Evolutionary conservation across 2,888 invertebrate species (phyloP).

Genomic region (Adelognathus sp.): DNA sequence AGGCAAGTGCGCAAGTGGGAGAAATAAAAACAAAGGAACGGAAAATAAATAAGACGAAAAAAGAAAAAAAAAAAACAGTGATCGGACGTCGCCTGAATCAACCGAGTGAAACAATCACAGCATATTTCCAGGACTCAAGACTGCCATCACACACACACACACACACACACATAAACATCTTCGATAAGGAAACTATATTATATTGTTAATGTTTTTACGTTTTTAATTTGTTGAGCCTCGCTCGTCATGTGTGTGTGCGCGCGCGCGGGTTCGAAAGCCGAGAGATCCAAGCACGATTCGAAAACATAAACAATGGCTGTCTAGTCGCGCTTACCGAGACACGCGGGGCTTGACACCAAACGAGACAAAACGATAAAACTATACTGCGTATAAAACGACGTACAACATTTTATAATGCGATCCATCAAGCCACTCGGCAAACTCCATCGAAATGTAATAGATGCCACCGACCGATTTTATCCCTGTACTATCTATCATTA

Average conservation of each 20-base stretch:
- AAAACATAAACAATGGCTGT: neutral
- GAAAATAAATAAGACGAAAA: too few relatives aligned
- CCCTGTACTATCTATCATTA: too few relatives aligned
- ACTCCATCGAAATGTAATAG: neutral
- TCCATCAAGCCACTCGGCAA: constrained; percentile 35
- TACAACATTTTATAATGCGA: constrained; percentile 57
- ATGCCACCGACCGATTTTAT: constrained; percentile 17
- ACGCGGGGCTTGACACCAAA: constrained; percentile 46
- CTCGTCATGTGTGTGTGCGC: constrained; percentile 69
- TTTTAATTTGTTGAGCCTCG: constrained; percentile 79
- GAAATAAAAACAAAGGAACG: constrained; percentile 15
- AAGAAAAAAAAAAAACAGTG: constrained; percentile 49
- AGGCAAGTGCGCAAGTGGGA: constrained; percentile 11
- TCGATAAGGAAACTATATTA: constrained; percentile 77
- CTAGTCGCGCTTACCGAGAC: neutral
- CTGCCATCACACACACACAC: constrained; percentile 78
- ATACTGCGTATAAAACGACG: constrained; percentile 40
- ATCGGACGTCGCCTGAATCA: constrained; percentile 55
- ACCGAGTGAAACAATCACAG: constrained; percentile 74
- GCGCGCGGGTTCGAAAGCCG: constrained; percentile 7
- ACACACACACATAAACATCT: constrained; percentile 74
- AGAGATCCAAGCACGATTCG: constrained; percentile 15
- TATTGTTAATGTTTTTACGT: constrained; percentile 80
- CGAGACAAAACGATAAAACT: constrained; percentile 4
- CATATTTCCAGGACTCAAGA: constrained; percentile 80